Percentiles rank a stretch among this genome's conserved stretches.
phyloP scores from a whole-genome alignment of 2,113 vertebrate species.

The Cettia cetti region DNA sequence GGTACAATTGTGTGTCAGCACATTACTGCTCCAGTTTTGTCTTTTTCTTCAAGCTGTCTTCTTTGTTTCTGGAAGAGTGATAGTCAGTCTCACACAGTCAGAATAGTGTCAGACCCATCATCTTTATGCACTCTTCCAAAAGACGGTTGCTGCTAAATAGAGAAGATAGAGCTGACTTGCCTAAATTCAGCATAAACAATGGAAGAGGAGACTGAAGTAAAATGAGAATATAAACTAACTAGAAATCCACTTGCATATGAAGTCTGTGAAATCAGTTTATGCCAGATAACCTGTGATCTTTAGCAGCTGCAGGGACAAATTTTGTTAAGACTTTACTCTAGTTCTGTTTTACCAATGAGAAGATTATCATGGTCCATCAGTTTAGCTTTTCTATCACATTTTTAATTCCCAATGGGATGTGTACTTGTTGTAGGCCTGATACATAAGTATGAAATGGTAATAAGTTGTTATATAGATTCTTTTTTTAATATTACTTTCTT shows the following conservation, averaged over 20 bases:
- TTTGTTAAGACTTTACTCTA: background rate
- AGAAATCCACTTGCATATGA: background rate
- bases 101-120: slow-evolving; percentile 8
- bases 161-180: background rate
- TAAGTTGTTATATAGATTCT: background rate
- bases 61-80: background rate
- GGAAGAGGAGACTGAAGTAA: background rate
- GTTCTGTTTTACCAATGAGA: background rate
- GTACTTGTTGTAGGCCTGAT: background rate
- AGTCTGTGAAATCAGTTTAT: background rate
- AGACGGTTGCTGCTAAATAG: background rate
- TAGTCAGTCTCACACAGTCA: background rate
- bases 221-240: background rate
- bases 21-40: background rate
- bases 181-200: background rate
- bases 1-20: background rate
- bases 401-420: background rate
- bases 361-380: background rate
- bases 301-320: background rate
- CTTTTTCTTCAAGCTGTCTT: background rate
- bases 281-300: background rate
- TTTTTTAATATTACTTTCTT: background rate
- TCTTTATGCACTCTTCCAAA: background rate
- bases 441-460: background rate
- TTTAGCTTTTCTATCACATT: background rate